Conservation (phyloP, 1,140 invertebrate species). For the Drosophila ficusphila region DNA sequence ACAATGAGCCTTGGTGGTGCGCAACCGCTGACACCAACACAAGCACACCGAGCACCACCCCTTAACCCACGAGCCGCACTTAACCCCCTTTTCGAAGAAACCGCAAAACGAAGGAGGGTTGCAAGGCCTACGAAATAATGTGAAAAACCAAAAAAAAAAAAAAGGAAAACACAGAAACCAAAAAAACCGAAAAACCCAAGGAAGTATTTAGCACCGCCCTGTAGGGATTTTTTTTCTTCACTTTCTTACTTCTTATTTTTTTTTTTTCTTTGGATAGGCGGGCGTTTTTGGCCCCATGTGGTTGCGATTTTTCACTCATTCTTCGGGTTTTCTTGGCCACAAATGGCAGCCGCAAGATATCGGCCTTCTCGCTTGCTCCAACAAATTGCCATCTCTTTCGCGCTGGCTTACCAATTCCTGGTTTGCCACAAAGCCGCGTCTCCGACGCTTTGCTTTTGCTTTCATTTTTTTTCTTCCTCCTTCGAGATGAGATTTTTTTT, state of each 20-base stretch:
- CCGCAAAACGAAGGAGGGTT: conserved; percentile 75
- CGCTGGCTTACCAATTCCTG: conserved; percentile 53
- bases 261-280: not conserved
- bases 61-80: conserved; percentile 13
- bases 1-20: conserved; percentile 58
- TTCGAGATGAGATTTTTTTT: conserved; percentile 57
- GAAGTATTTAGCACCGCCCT: conserved; percentile 41
- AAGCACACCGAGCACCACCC: conserved; percentile 37
- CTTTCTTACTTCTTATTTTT: not conserved
- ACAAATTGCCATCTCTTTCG: conserved; percentile 19
- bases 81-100: conserved; percentile 40
- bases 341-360: conserved; percentile 83
- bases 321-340: conserved; percentile 63
- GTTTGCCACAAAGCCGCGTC: conserved; percentile 75
- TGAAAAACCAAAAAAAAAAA: conserved; percentile 23
- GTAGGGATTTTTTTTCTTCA: conserved; percentile 11
- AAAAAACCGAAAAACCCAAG: conserved; percentile 6
- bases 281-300: conserved; percentile 16
- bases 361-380: conserved; percentile 46
- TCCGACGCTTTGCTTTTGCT: conserved; percentile 32
- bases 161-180: no score
- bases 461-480: not conserved
- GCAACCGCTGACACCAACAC: conserved; percentile 66
- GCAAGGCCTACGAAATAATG: conserved; percentile 19
- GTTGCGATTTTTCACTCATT: conserved; percentile 46